Evolutionary conservation across 2,888 invertebrate genomes (phyloP).

Genomic region (Eudasyphora cyanicolor): DNA sequence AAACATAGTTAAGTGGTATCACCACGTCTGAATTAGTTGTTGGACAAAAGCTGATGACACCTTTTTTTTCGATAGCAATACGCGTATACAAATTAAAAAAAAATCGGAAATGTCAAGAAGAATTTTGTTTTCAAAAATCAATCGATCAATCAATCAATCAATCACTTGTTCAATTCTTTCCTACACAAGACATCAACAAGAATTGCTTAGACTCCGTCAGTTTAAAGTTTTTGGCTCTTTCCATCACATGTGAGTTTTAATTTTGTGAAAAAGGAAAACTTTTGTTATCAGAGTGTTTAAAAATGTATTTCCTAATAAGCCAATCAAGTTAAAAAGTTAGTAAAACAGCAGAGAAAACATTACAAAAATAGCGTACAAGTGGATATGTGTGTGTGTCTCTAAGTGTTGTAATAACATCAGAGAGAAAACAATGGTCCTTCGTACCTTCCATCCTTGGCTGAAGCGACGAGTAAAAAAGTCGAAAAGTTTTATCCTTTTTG

Average conservation of each 20-base stretch:
- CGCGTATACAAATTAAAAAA: too few species aligned
- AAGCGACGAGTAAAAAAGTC: neutral
- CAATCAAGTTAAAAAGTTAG: conserved; percentile 54
- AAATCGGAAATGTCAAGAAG: too few species aligned
- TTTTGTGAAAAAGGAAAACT: conserved; percentile 19
- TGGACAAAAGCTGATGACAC: too few species aligned
- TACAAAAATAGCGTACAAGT: neutral
- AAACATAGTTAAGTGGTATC: too few species aligned
- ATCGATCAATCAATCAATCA: too few species aligned
- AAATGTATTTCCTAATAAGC: conserved; percentile 55
- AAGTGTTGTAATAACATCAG: neutral
- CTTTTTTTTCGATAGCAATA: too few species aligned
- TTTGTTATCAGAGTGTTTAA: conserved; percentile 57
- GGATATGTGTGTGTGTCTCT: too few species aligned
- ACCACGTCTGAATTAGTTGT: too few species aligned
- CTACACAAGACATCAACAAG: neutral
- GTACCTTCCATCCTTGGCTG: too few species aligned
- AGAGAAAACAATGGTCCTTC: neutral
- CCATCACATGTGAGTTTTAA: neutral
- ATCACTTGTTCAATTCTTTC: too few species aligned
- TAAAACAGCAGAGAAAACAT: neutral
- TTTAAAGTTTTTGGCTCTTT: neutral
- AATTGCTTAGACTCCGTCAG: neutral
- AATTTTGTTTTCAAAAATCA: too few species aligned
- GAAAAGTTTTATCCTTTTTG: neutral